A percentile compares a stretch with the other conserved stretches of the same genome.
Evolutionary conservation across 1,140 invertebrate genomes (phyloP).

Genomic region (Brachystomella parvula): DNA sequence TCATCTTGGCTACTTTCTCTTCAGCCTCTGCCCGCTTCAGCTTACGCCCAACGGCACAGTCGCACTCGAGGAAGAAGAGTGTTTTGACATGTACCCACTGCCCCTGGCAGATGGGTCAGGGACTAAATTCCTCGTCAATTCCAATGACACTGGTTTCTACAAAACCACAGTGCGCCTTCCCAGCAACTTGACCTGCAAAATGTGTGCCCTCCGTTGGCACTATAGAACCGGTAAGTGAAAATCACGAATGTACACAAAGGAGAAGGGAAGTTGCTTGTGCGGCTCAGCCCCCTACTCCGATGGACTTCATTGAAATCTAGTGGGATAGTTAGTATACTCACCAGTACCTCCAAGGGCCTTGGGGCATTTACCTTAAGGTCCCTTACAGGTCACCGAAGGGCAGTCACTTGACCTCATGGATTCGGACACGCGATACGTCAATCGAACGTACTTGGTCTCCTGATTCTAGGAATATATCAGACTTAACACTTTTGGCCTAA

Average conservation of each 20-base stretch:
- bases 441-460: too few species aligned
- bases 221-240: constrained; percentile 48
- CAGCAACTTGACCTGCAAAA: constrained; percentile 49
- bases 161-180: constrained; percentile 48
- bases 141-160: constrained; percentile 39
- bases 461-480: too few species aligned
- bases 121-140: constrained; percentile 38
- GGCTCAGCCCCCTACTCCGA: too few species aligned
- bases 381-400: too few species aligned
- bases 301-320: too few species aligned
- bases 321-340: too few species aligned
- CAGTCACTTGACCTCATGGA: too few species aligned
- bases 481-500: too few species aligned
- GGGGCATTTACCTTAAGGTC: too few species aligned
- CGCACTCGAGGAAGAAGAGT: constrained; percentile 6
- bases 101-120: constrained; percentile 38
- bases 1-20: not conserved
- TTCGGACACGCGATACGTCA: too few species aligned
- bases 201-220: constrained; percentile 61
- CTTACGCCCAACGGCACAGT: not conserved
- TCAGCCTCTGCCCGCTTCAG: not conserved
- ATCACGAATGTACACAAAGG: not conserved
- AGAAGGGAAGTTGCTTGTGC: too few species aligned
- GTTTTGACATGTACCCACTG: constrained; percentile 3
- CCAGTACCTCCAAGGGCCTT: too few species aligned